Percentiles rank a stretch among this genome's conserved stretches.
phyloP scores from a whole-genome alignment of 2,888 invertebrate species.

The Germaria angustata region DNA sequence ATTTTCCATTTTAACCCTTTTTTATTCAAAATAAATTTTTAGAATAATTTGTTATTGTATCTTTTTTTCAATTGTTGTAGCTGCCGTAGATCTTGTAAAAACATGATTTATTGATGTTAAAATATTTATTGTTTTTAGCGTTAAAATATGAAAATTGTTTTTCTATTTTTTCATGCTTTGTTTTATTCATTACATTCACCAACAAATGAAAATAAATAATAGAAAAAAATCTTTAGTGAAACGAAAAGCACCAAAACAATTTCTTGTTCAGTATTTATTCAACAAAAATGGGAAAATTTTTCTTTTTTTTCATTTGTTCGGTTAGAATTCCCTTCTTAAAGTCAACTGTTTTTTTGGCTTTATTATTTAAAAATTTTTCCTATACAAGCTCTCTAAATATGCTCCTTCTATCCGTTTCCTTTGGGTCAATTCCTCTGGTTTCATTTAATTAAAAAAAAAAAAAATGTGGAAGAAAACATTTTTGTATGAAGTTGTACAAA shows the following conservation, averaged over 20 bases:
- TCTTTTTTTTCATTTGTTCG: conserved; percentile 12
- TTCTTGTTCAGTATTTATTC: conserved; percentile 18
- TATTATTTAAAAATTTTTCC: conserved; percentile 69
- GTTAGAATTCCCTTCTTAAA: conserved; percentile 56
- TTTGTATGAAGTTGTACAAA: conserved; percentile 32
- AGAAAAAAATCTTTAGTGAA: conserved; percentile 12
- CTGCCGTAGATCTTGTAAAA: conserved; percentile 64
- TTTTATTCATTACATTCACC: conserved; percentile 22
- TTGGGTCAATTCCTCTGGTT: conserved; percentile 79
- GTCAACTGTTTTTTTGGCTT: not conserved
- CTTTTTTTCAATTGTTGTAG: conserved; percentile 21
- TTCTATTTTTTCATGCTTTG: conserved; percentile 45
- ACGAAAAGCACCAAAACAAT: not conserved
- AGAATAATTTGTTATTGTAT: conserved; percentile 32
- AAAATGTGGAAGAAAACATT: conserved; percentile 35
- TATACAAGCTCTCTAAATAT: conserved; percentile 67
- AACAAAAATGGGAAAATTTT: conserved; percentile 39
- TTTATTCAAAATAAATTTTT: conserved; percentile 43
- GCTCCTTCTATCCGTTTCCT: conserved; percentile 63
- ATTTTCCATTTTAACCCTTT: conserved; percentile 50
- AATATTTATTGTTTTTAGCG: conserved; percentile 77
- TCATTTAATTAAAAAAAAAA: conserved; percentile 78
- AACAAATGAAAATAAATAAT: not conserved
- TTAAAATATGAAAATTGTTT: conserved; percentile 67
- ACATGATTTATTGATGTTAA: conserved; percentile 79